These are phyloP conservation scores for Lasaia peninsularis DNA, from an alignment of 1,140 invertebrate genomes.

Conservation along the genomic window DNA sequence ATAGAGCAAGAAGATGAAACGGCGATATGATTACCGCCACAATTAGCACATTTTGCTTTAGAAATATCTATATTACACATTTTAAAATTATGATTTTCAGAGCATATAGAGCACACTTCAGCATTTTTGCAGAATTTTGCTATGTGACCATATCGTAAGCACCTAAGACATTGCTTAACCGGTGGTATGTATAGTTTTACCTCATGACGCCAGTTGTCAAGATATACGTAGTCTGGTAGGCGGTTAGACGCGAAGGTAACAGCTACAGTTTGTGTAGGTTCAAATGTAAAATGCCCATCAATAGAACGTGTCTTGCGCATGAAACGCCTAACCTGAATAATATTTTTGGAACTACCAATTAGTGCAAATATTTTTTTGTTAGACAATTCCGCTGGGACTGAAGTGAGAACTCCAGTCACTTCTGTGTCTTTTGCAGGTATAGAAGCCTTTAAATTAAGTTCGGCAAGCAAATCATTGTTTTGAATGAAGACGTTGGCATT, in stretches of 20 bases:
- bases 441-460: not conserved
- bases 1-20: constrained; percentile 23
- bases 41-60: constrained; percentile 19
- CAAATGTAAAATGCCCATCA: not conserved
- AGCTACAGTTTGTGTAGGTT: constrained; percentile 13
- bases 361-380: constrained; percentile 21
- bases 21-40: constrained; percentile 24
- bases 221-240: constrained; percentile 21
- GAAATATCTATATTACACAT: not conserved
- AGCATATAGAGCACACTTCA: constrained; percentile 26
- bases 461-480: constrained; percentile 20
- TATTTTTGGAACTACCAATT: constrained; percentile 18
- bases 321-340: constrained; percentile 20
- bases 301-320: constrained; percentile 16
- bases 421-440: constrained; percentile 22
- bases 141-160: constrained; percentile 29
- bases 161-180: constrained; percentile 33
- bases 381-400: constrained; percentile 16
- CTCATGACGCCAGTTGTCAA: constrained; percentile 28
- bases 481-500: constrained; percentile 19
- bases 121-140: constrained; percentile 33
- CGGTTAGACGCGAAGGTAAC: constrained; percentile 24
- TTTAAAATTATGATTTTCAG: constrained; percentile 5
- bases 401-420: constrained; percentile 20
- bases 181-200: constrained; percentile 28